phyloP scores from a whole-genome alignment of 2,113 vertebrate species.

The Ibidorhyncha struthersii region DNA sequence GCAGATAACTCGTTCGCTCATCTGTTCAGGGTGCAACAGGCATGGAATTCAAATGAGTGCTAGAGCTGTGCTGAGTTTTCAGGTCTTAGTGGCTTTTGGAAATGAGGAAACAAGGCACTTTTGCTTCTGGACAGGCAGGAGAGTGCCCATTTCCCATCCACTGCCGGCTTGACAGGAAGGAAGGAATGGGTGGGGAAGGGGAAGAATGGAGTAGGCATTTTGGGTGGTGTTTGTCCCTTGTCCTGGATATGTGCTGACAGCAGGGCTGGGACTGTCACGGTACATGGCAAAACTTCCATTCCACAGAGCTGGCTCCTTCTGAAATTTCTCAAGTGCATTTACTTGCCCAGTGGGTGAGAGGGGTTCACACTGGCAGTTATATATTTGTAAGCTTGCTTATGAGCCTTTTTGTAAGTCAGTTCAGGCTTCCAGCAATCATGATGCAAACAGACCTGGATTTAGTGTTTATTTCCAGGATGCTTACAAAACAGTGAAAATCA shows the following conservation, averaged over 20 bases:
- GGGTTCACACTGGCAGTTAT: background rate
- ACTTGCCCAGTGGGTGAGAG: slow-evolving; percentile 32
- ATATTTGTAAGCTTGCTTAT: background rate
- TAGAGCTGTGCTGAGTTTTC: background rate
- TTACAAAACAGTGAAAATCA: background rate
- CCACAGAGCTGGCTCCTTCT: background rate
- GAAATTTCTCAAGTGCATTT: slow-evolving; percentile 30
- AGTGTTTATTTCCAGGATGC: background rate
- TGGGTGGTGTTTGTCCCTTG: background rate
- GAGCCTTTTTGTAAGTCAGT: background rate
- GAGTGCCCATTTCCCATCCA: background rate
- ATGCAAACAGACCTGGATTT: background rate
- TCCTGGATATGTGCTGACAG: background rate
- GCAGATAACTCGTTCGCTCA: background rate
- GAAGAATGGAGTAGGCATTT: background rate
- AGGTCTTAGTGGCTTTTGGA: background rate
- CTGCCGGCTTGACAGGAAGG: fast-evolving
- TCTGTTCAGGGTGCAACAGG: background rate
- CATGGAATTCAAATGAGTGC: background rate
- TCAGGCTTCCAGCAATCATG: background rate
- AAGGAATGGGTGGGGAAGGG: background rate
- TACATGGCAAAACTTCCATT: background rate
- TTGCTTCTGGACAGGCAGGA: background rate
- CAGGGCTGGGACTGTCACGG: background rate
- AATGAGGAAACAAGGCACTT: background rate